Conservation (phyloP, 2,797 vertebrate genomes). For the Coracias cyanogaster region DNA sequence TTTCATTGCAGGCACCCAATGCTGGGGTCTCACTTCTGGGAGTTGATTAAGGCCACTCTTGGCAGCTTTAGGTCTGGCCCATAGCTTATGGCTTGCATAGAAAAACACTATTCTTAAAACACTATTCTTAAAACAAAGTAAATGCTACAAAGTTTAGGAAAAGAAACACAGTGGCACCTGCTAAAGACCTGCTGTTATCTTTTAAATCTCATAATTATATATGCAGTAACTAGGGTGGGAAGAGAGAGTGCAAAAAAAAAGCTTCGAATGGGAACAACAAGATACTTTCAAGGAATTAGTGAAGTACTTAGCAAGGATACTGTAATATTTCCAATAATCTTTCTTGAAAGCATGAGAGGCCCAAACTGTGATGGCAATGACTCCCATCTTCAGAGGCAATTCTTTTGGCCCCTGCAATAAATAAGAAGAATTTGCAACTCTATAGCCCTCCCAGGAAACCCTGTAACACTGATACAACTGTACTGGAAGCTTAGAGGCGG, state of each 20-base stretch:
- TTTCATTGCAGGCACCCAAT: accelerated
- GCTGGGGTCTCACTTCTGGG: background rate
- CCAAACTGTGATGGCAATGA: background rate
- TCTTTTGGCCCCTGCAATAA: background rate
- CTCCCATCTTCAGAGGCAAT: background rate
- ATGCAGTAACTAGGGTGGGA: background rate
- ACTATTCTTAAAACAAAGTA: background rate
- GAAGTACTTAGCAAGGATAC: background rate
- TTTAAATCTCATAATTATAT: background rate
- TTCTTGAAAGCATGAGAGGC: background rate
- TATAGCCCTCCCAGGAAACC: background rate
- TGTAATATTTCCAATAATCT: background rate
- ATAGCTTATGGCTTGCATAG: background rate
- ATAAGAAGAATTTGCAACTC: background rate
- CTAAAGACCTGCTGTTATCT: background rate
- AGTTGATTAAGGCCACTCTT: background rate
- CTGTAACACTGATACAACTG: accelerated
- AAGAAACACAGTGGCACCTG: background rate
- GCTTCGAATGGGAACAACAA: background rate
- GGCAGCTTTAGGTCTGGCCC: background rate
- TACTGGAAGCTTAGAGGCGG: background rate
- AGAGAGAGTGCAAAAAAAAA: background rate
- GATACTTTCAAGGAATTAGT: background rate
- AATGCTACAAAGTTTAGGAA: background rate
- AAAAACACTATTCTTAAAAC: background rate